These are phyloP conservation scores for Adelosebastes latens DNA, from an alignment of 2,797 vertebrate genomes.

Conservation along the genomic window DNA sequence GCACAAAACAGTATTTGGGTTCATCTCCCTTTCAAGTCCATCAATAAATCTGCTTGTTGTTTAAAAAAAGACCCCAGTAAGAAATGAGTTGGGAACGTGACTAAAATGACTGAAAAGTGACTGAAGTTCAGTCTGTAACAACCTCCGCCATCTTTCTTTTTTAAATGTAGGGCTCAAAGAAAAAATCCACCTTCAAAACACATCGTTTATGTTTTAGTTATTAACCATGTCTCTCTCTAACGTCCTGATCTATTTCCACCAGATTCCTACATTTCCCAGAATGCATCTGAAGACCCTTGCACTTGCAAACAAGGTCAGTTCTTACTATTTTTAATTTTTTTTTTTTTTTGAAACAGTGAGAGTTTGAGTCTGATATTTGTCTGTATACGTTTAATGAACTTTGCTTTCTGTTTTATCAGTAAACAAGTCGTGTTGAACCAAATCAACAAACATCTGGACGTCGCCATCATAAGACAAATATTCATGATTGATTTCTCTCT, in stretches of 20 bases:
- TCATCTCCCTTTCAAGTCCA: slow-evolving; percentile 19
- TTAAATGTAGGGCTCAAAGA: not conserved
- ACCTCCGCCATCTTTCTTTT: no score
- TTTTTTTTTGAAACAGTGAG: not conserved
- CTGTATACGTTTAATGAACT: not conserved
- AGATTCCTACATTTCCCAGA: slow-evolving; percentile 6
- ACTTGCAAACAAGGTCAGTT: not conserved
- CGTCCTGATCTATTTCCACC: not conserved
- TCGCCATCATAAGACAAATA: no score
- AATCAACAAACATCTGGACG: no score
- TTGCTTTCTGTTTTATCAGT: no score
- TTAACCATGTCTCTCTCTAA: not conserved
- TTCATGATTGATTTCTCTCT: no score
- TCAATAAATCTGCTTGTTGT: not conserved
- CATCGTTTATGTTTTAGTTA: not conserved
- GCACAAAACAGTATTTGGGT: slow-evolving; percentile 26
- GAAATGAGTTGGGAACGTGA: not conserved
- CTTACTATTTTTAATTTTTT: not conserved
- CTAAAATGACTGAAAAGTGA: not conserved
- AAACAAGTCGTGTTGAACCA: no score
- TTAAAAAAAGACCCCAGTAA: not conserved
- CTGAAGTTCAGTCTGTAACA: not conserved
- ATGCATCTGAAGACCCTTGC: not conserved
- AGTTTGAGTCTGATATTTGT: not conserved
- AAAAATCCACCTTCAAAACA: slow-evolving; percentile 34